Evolutionary conservation across 2,888 invertebrate species (phyloP).

Genomic region (Stenoptilia bipunctidactyla): DNA sequence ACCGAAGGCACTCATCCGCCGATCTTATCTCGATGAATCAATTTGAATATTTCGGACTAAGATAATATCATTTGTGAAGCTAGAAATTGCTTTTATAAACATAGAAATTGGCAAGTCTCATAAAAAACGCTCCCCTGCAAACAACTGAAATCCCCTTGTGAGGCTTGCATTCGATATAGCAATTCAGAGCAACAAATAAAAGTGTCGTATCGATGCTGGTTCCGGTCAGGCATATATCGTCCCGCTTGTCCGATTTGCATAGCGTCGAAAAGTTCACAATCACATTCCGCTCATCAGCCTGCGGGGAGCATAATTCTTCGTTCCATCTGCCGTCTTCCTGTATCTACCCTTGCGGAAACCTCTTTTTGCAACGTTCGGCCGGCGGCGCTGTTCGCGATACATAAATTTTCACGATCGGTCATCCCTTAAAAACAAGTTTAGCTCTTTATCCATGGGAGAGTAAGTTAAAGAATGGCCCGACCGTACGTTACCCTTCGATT

Average conservation of each 20-base stretch:
- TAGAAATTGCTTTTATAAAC: slow-evolving; percentile 10
- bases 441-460: slow-evolving; percentile 64
- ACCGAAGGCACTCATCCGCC: slow-evolving; percentile 40
- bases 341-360: slow-evolving; percentile 54
- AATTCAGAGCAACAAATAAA: slow-evolving; percentile 45
- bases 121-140: slow-evolving; percentile 36
- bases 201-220: slow-evolving; percentile 33
- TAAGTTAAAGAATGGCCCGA: slow-evolving; percentile 61
- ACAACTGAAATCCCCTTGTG: slow-evolving; percentile 27
- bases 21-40: slow-evolving; percentile 41
- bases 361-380: slow-evolving; percentile 59
- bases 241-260: slow-evolving; percentile 58
- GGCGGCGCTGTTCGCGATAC: slow-evolving; percentile 64
- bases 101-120: slow-evolving; percentile 21
- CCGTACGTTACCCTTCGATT: slow-evolving; percentile 60
- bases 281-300: slow-evolving; percentile 69
- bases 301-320: slow-evolving; percentile 66
- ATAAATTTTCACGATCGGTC: slow-evolving; percentile 70
- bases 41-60: slow-evolving; percentile 38
- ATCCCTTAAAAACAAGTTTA: slow-evolving; percentile 72
- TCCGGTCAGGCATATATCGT: slow-evolving; percentile 33
- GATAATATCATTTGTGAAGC: no score
- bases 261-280: slow-evolving; percentile 66
- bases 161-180: slow-evolving; percentile 15
- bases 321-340: slow-evolving; percentile 67